Evolutionary conservation across 2,113 vertebrate species (phyloP), one percentile per base, ranked within the genome.

Genomic region (Mola mola): DNA sequence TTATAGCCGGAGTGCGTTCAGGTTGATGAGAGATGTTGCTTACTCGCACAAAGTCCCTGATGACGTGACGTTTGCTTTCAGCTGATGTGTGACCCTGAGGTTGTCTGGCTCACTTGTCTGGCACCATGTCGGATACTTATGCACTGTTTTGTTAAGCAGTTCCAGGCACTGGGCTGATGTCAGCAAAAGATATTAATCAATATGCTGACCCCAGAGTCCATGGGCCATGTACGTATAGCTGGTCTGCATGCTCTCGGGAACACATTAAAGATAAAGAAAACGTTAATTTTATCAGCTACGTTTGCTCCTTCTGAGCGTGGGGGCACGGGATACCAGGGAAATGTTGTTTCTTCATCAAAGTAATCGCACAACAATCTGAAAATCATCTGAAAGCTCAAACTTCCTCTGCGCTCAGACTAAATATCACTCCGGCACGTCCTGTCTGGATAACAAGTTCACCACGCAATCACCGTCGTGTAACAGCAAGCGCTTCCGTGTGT

Each of bases 131-230:
- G 3, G 3, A 36, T 12, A 9, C 3, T 53, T 10, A 21, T 19
- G 11, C 31, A 8, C 12, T 22, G 13, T 28, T 59, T 47, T 7
- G 16, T 29, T 29, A 28, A 24, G 28, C 4, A 42, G 4, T 16
- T 40, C 9, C 24, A 20, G 33, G 19, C 16, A n/a, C n/a, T n/a
- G n/a, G n/a, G n/a, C n/a, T n/a, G 51, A 55, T 8, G 20, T 62
- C 25, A 70, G 31, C 21, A 40, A 19, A 47, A 3, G 4, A 16
- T 13, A 53, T 34, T 20, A 16, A 61, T 66, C 48, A 25, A 37
- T n/a, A 28, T 37, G 6, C 3, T 61, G 40, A 46, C 38, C 36
- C 3, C 16, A 13, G 8, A 15, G 28, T 38, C 24, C 3, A 9
- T 6, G 9, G 40, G 10, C 19, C 4, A 10, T n/a, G 31, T 9